Evolutionary conservation across 1,140 invertebrate genomes (phyloP).

Genomic region (Pantala flavescens): DNA sequence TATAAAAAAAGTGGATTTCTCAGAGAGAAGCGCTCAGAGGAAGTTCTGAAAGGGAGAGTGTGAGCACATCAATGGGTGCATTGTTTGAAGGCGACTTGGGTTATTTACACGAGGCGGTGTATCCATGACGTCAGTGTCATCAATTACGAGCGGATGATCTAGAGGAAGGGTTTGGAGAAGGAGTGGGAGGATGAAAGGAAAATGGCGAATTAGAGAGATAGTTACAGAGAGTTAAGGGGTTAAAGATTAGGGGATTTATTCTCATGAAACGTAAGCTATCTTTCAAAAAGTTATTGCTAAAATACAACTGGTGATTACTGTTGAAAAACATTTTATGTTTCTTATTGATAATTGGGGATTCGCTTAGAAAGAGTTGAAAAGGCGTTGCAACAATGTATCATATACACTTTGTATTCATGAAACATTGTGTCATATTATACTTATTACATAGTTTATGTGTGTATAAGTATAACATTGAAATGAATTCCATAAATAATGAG

Average conservation of each 20-base stretch:
- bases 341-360: too few species aligned
- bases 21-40: background rate
- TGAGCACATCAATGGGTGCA: background rate
- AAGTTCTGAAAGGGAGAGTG: background rate
- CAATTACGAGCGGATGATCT: background rate
- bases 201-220: background rate
- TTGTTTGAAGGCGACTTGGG: slow-evolving; percentile 2
- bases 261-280: background rate
- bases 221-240: background rate
- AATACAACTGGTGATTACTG: too few species aligned
- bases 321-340: too few species aligned
- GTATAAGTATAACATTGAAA: too few species aligned
- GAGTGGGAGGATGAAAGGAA: background rate
- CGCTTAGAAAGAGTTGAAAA: too few species aligned
- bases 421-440: too few species aligned
- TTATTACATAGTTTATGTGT: too few species aligned
- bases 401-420: too few species aligned
- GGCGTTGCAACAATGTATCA: too few species aligned
- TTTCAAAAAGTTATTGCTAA: background rate
- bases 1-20: background rate
- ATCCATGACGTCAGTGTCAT: slow-evolving; percentile 2
- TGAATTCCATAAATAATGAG: too few species aligned
- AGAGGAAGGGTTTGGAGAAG: background rate
- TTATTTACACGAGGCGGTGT: background rate
- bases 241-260: too few species aligned